A percentile compares a stretch with the other conserved stretches of the same genome.
phyloP scores from a whole-genome alignment of 2,797 vertebrate species.

The Steatocranus sp. region DNA sequence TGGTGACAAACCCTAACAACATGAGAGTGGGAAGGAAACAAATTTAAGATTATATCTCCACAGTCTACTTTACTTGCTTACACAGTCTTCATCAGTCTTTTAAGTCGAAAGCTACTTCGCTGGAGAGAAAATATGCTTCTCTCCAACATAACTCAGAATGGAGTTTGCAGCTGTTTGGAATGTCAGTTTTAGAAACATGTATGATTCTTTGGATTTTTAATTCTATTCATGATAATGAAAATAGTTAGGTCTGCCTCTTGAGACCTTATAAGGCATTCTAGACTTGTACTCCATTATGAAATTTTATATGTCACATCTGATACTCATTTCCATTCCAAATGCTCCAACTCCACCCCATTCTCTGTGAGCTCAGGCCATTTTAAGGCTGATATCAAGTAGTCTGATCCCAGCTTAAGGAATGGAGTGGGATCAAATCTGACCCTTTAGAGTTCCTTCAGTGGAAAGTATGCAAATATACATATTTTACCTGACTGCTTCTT shows the following conservation, averaged over 20 bases:
- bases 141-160: neutral
- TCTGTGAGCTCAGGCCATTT: neutral
- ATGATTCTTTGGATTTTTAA: neutral
- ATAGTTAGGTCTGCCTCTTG: neutral
- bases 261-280: neutral
- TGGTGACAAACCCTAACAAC: neutral
- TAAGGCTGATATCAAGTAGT: neutral
- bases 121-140: neutral
- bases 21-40: neutral
- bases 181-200: neutral
- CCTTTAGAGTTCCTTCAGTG: neutral
- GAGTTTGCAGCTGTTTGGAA: neutral
- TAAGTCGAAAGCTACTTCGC: neutral
- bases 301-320: neutral
- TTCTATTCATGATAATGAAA: neutral
- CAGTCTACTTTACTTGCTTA: neutral
- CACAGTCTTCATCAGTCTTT: neutral
- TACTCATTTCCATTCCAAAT: neutral
- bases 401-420: neutral
- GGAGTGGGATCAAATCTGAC: neutral
- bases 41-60: neutral
- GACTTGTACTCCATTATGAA: neutral
- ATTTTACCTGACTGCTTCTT: neutral
- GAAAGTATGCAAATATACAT: neutral
- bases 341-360: neutral